phyloP scores from a whole-genome alignment of 1,140 invertebrate species.

The Papilio machaon region DNA sequence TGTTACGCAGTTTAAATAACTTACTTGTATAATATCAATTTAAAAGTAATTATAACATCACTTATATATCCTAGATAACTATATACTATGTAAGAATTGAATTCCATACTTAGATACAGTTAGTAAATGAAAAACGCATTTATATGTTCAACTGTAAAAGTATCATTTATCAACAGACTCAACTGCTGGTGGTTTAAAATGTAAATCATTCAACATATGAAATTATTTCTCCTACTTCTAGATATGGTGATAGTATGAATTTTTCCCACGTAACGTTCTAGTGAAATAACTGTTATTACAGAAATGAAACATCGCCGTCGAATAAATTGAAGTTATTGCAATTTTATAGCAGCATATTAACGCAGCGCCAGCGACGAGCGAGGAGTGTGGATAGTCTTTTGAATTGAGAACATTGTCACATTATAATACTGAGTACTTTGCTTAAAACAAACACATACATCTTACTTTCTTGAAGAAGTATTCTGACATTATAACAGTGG shows the following conservation, averaged over 20 bases:
- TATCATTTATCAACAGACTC: neutral
- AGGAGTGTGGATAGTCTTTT: neutral
- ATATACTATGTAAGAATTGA: too few species aligned
- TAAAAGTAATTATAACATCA: neutral
- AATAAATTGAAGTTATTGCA: conserved; percentile 20
- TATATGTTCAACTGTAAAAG: neutral
- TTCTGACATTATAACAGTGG: too few species aligned
- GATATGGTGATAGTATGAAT: conserved; percentile 17
- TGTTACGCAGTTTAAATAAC: neutral
- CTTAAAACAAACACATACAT: neutral
- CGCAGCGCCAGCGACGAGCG: neutral
- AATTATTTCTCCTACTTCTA: neutral
- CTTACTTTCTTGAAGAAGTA: neutral
- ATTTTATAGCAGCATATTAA: conserved; percentile 13
- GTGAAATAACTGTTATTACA: neutral
- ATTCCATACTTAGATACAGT: neutral
- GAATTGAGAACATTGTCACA: neutral
- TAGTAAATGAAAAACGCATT: neutral
- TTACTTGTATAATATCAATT: too few species aligned
- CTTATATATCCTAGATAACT: too few species aligned
- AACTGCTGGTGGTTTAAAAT: neutral
- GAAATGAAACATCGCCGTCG: neutral
- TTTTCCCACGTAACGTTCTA: neutral
- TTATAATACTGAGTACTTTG: neutral
- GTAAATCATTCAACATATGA: neutral